phyloP scores from a whole-genome alignment of 2,797 vertebrate species.

The Pachyuromys duprasi region DNA sequence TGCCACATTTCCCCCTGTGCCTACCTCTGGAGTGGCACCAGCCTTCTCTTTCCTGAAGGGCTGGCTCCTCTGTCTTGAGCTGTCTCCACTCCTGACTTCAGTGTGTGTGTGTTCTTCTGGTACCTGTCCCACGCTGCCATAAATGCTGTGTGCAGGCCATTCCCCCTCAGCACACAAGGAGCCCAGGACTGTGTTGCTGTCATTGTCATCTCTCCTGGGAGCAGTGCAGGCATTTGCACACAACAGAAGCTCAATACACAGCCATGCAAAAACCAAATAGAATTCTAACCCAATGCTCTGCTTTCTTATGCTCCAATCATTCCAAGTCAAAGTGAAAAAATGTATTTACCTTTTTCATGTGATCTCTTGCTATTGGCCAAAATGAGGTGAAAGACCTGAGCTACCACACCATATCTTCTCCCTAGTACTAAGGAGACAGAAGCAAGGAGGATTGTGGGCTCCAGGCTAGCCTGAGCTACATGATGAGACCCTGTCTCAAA shows the following conservation, averaged over 20 bases:
- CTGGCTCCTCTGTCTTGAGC: neutral
- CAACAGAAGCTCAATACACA: neutral
- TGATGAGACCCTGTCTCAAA: neutral
- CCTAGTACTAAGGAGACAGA: neutral
- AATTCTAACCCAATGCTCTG: neutral
- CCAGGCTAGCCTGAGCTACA: neutral
- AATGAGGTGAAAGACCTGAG: neutral
- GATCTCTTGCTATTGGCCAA: neutral
- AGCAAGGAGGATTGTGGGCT: neutral
- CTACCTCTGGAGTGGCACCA: neutral
- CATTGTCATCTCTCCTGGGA: neutral
- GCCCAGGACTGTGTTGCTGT: neutral
- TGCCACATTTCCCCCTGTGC: neutral
- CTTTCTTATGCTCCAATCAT: neutral
- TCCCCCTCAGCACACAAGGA: neutral
- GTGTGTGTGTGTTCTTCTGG: neutral
- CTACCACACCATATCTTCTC: neutral
- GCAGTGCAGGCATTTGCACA: neutral
- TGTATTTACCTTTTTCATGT: neutral
- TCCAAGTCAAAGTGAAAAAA: neutral
- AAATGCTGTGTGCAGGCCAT: fast-evolving
- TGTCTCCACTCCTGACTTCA: neutral
- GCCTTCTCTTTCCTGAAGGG: neutral
- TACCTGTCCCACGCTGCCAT: fast-evolving
- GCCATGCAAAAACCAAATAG: neutral